A percentile compares a stretch with the other conserved stretches of the same genome.
These are phyloP conservation scores for Pyralis farinalis DNA, from an alignment of 2,888 invertebrate genomes.

Conservation along the genomic window DNA sequence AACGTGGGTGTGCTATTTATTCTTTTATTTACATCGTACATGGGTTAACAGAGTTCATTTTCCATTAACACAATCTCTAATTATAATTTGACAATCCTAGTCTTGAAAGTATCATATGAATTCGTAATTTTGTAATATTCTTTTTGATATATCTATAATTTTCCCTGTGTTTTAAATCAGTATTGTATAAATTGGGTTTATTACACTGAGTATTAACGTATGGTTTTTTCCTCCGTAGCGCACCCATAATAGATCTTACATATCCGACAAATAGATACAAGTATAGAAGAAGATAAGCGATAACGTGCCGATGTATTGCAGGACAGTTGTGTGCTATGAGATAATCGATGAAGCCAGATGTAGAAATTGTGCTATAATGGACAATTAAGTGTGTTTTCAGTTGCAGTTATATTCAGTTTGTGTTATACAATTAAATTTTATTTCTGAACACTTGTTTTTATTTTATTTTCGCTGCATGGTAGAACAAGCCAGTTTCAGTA, in stretches of 20 bases:
- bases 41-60: too few species aligned
- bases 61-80: too few species aligned
- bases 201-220: constrained; percentile 21
- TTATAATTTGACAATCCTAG: too few species aligned
- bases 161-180: background rate
- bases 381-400: constrained; percentile 55
- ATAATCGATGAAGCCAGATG: constrained; percentile 33
- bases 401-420: constrained; percentile 53
- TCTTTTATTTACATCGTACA: background rate
- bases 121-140: too few species aligned
- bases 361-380: constrained; percentile 55
- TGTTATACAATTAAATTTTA: constrained; percentile 65
- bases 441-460: constrained; percentile 60
- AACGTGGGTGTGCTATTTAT: constrained; percentile 62
- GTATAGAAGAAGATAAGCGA: constrained; percentile 62
- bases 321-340: constrained; percentile 1
- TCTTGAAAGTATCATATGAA: too few species aligned
- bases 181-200: background rate
- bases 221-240: constrained; percentile 67
- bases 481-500: constrained; percentile 29
- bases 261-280: constrained; percentile 71
- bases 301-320: constrained; percentile 23
- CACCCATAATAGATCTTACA: constrained; percentile 69
- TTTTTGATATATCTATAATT: too few species aligned
- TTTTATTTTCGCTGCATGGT: constrained; percentile 65